These are phyloP conservation scores for Bombus difficillimus DNA, from an alignment of 1,140 invertebrate genomes.

Conservation along the genomic window DNA sequence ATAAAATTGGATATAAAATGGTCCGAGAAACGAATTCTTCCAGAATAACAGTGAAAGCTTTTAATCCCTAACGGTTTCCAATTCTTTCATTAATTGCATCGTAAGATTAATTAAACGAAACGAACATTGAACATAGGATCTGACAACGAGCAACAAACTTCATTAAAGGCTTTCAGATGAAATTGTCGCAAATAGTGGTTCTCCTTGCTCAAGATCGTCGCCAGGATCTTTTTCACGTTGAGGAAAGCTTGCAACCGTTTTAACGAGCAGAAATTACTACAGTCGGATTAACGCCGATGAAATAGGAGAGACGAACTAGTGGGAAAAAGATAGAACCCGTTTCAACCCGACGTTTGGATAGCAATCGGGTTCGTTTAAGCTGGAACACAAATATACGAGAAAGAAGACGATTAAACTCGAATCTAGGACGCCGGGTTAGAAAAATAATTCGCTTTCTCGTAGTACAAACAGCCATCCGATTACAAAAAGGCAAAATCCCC, in stretches of 20 bases:
- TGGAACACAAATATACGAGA: conserved; percentile 17
- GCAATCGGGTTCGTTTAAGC: conserved; percentile 40
- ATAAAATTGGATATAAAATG: not conserved
- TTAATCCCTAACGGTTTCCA: not conserved
- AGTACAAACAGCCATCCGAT: conserved; percentile 10
- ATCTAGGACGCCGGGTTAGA: conserved; percentile 36
- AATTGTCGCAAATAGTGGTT: not conserved
- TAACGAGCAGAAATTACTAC: conserved; percentile 16
- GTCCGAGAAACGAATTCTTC: not conserved
- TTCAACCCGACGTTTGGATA: not conserved
- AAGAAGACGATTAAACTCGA: conserved; percentile 41
- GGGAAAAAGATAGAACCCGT: conserved; percentile 14
- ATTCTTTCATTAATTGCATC: not conserved
- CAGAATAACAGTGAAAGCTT: not conserved
- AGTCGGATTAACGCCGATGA: not conserved
- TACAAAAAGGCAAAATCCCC: too few relatives aligned
- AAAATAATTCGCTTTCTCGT: conserved; percentile 61
- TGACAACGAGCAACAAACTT: not conserved
- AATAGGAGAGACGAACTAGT: not conserved
- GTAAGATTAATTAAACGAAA: not conserved
- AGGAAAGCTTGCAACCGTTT: not conserved
- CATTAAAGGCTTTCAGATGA: not conserved
- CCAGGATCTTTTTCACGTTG: too few relatives aligned
- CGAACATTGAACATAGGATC: not conserved
- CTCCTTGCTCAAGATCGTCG: not conserved